Base-by-base conservation (phyloP, 2,113 vertebrate genomes). In the Barbus barbus region DNA sequence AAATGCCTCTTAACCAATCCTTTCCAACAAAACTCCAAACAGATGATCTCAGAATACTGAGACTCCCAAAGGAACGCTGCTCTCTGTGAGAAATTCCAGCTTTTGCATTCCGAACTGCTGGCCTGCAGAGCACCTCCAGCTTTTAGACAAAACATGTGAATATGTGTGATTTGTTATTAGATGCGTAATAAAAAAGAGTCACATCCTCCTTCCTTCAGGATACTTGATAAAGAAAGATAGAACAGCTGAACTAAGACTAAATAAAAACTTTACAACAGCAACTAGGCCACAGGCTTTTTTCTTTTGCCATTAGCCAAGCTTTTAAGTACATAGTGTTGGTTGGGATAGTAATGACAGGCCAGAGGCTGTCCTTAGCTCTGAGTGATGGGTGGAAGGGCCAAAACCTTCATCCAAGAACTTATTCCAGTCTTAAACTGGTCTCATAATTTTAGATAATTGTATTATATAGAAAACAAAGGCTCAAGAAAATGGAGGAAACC, bases 21-120 rank as follows among this genome's bases (percentile, higher is more conserved):
- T 20, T 75, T 61, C 38, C 74, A 65, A 61, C 13, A 16, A 31
- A 61, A 79, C 86, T 83, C 83, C 38, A 69, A 73, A 82, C 80
- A 82, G 41, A 78, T 73, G 60, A 77, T 73, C 74, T 83, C 73
- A 81, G 84, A 83, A 76, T 56, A 83, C 44, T 60, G 74, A 85
- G 58, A 83, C 78, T 87, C 86, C 86, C 81, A 48, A 26, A 0
- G 69, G 86, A 83, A 75, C 60, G 46, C n/a, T n/a, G 83, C 38
- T 31, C 73, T 61, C 28, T 51, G 46, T 80, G 69, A 85, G 60
- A 87, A 75, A 85, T 85, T 83, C 86, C 86, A 83, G 58, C 56
- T 31, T 61, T 41, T 75, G 44, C 86, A 85, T 83, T 87, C 86
- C 81, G 16, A 81, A 83, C 69, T 80, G 26, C 38, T 80, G 72